Evolutionary conservation across 2,888 invertebrate genomes (phyloP).

Genomic region (Chromoteleia sp.): DNA sequence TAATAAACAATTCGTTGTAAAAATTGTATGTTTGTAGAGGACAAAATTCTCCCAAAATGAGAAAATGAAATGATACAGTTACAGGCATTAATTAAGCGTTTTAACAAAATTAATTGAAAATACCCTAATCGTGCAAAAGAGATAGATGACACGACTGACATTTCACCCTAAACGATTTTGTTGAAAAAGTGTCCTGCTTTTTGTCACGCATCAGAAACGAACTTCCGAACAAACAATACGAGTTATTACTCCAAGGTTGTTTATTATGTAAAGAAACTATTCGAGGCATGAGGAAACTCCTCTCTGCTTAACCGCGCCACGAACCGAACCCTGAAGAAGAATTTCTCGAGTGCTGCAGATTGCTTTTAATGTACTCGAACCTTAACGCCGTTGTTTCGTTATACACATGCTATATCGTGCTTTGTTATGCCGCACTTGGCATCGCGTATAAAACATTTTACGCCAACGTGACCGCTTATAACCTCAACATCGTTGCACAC

Average conservation of each 20-base stretch:
- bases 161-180: background rate
- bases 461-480: conserved; percentile 26
- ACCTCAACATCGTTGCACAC: conserved; percentile 13
- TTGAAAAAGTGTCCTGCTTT: background rate
- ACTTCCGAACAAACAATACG: conserved; percentile 19
- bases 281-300: conserved; percentile 59
- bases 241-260: conserved; percentile 32
- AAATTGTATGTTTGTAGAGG: too few relatives aligned
- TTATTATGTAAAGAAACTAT: conserved; percentile 56
- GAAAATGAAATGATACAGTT: too few relatives aligned
- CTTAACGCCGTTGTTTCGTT: conserved; percentile 54
- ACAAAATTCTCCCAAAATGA: too few relatives aligned
- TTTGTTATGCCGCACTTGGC: conserved; percentile 62
- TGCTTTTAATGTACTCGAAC: conserved; percentile 65
- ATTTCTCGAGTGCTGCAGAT: conserved; percentile 62
- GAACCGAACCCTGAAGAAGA: conserved; percentile 54
- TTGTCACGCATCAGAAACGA: conserved; percentile 6
- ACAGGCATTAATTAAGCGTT: too few relatives aligned
- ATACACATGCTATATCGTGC: conserved; percentile 58
- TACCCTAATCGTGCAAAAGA: background rate
- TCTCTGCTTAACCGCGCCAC: conserved; percentile 33
- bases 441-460: conserved; percentile 48
- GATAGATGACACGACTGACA: too few relatives aligned
- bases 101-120: background rate
- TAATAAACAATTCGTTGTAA: too few relatives aligned